Percentiles rank a stretch among this genome's conserved stretches.
phyloP scores from a whole-genome alignment of 2,888 invertebrate species.

The Panzeria rudis region DNA sequence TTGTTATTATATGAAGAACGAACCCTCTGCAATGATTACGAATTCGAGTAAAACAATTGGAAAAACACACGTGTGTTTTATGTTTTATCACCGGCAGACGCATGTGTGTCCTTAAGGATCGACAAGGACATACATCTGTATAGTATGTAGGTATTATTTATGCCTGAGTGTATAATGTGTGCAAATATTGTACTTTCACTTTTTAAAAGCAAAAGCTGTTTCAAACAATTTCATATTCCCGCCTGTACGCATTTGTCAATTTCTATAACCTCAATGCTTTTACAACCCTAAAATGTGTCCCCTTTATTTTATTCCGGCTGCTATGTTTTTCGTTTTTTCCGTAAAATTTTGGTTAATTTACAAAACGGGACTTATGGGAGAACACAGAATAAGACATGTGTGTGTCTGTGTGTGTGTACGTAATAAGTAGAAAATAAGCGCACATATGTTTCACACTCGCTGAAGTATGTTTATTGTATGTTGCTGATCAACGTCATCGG shows the following conservation, averaged over 20 bases:
- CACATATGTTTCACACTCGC: constrained; percentile 66
- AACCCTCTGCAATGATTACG: constrained; percentile 56
- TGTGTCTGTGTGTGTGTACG: too few relatives aligned
- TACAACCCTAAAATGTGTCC: constrained; percentile 69
- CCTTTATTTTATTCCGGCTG: constrained; percentile 37
- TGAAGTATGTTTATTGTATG: neutral
- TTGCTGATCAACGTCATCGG: constrained; percentile 56
- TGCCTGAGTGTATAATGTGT: constrained; percentile 5
- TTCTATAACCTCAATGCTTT: constrained; percentile 66
- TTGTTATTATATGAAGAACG: constrained; percentile 12
- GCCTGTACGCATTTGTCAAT: constrained; percentile 68
- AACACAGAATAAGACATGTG: constrained; percentile 6
- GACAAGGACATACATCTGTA: constrained; percentile 5
- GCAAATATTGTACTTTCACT: constrained; percentile 51
- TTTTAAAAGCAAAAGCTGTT: constrained; percentile 64
- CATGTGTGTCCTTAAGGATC: constrained; percentile 44
- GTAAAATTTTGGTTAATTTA: constrained; percentile 48
- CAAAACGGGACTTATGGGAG: constrained; percentile 56
- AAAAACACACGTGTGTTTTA: constrained; percentile 68
- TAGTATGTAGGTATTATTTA: neutral
- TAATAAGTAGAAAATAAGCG: constrained; percentile 24
- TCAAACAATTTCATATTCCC: constrained; percentile 37
- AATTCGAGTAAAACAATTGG: constrained; percentile 42
- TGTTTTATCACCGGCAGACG: constrained; percentile 52
- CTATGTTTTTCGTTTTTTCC: constrained; percentile 27